Evolutionary conservation across 2,888 invertebrate species (phyloP).

Genomic region (Abrostola triplasia): DNA sequence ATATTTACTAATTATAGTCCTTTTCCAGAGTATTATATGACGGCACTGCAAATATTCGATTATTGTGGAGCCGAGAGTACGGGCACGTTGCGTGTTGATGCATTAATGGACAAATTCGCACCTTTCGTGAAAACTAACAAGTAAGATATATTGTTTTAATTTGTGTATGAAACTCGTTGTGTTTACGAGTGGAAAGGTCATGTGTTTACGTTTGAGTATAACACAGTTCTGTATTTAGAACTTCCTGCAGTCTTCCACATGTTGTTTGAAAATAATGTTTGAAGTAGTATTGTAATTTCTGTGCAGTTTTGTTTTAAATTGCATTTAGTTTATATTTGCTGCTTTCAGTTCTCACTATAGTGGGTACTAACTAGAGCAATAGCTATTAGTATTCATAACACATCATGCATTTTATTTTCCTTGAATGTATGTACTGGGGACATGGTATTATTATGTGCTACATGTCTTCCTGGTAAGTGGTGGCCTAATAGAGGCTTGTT

Average conservation of each 20-base stretch:
- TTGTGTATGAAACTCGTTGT: constrained; percentile 17
- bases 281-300: neutral
- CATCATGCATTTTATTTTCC: too few species aligned
- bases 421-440: too few species aligned
- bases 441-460: too few species aligned
- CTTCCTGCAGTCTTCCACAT: constrained; percentile 21
- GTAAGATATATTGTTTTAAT: constrained; percentile 64
- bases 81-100: constrained; percentile 75
- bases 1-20: constrained; percentile 67
- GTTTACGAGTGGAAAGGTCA: constrained; percentile 30
- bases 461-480: too few species aligned
- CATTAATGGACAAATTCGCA: constrained; percentile 82
- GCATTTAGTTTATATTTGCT: neutral
- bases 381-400: too few species aligned
- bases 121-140: constrained; percentile 83
- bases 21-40: constrained; percentile 81
- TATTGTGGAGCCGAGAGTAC: constrained; percentile 78
- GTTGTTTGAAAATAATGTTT: constrained; percentile 8
- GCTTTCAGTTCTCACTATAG: neutral
- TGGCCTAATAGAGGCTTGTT: too few species aligned
- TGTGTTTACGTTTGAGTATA: constrained; percentile 33
- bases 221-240: constrained; percentile 27
- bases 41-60: constrained; percentile 83
- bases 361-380: too few species aligned
- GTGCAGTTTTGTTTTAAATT: too few species aligned